Conservation (phyloP, 2,113 vertebrate species). For the Hydrolagus affinis region DNA sequence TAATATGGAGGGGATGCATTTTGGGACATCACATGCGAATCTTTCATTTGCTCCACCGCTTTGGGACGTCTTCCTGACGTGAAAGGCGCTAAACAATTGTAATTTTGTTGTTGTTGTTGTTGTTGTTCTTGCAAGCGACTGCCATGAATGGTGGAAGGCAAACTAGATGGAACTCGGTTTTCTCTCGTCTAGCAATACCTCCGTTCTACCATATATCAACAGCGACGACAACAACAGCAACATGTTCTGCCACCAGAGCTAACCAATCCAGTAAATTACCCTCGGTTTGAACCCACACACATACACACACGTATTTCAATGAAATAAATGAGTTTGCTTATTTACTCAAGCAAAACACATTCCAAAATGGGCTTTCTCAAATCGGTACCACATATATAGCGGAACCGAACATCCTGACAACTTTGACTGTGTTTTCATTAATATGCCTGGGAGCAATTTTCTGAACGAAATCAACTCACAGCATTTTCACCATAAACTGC, state of each 20-base stretch:
- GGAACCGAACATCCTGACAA: conserved; percentile 2
- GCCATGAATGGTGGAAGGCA: background rate
- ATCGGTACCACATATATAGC: background rate
- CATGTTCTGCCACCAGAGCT: background rate
- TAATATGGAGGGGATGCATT: too few species aligned
- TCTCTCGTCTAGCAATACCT: too few species aligned
- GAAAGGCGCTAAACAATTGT: too few species aligned
- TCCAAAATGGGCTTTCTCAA: background rate
- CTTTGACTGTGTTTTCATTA: conserved; percentile 25
- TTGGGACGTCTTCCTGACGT: too few species aligned
- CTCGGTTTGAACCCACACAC: background rate
- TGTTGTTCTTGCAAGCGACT: background rate
- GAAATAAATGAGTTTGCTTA: conserved; percentile 29
- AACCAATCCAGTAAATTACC: background rate
- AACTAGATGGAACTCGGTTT: too few species aligned
- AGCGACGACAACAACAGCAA: background rate
- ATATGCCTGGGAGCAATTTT: conserved; percentile 23
- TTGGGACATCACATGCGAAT: too few species aligned
- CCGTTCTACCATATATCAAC: too few species aligned
- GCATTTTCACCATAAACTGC: background rate
- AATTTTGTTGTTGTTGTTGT: too few species aligned
- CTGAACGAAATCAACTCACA: conserved; percentile 13
- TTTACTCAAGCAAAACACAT: conserved; percentile 11
- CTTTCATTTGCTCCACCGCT: too few species aligned
- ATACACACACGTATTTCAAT: background rate